Conservation (phyloP, 2,797 vertebrate genomes). For the Mus spretus region DNA sequence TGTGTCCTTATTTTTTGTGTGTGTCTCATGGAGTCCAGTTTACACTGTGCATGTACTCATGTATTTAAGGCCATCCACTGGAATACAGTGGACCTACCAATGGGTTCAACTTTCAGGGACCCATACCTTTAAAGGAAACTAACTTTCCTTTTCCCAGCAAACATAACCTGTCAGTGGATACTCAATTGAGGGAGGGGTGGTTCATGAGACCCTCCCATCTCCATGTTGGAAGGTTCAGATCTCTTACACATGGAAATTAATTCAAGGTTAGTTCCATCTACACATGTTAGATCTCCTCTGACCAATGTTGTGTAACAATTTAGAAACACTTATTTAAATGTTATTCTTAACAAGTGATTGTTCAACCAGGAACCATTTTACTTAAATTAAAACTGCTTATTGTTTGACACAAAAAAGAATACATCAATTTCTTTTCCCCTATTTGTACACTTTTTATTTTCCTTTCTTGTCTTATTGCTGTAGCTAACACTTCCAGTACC, state of each 20-base stretch:
- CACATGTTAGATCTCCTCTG: too few relatives aligned
- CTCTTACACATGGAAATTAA: neutral
- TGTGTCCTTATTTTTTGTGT: neutral
- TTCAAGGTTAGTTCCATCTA: neutral
- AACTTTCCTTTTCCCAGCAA: neutral
- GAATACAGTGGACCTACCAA: neutral
- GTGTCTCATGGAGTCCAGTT: neutral
- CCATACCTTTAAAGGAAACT: neutral
- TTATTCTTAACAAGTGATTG: neutral
- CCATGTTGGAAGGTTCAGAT: neutral
- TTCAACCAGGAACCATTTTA: neutral
- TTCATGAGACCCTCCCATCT: neutral
- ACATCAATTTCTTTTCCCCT: neutral
- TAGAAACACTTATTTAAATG: neutral
- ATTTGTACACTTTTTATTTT: neutral
- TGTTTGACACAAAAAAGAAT: neutral
- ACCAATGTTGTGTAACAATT: neutral
- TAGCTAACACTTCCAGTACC: neutral
- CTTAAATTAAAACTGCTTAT: neutral
- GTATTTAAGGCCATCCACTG: neutral
- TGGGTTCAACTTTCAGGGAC: neutral
- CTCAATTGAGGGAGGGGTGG: neutral
- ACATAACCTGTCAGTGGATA: neutral
- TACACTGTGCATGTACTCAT: neutral
- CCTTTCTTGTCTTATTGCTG: neutral